Evolutionary conservation across 1,140 invertebrate genomes (phyloP), one percentile per base, ranked within the genome.

Genomic region (Aphelinus atriplicis): DNA sequence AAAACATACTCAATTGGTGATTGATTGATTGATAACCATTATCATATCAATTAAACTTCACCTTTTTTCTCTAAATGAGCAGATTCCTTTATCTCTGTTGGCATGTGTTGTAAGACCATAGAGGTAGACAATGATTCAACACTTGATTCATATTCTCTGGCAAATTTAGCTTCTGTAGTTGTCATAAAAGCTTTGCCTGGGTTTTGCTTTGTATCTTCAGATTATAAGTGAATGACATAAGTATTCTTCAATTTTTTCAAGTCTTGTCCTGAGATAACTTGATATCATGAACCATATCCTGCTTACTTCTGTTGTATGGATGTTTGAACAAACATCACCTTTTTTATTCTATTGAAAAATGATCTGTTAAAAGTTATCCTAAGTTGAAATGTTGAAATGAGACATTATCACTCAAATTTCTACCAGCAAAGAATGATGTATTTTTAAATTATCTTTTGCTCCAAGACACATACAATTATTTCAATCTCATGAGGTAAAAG

Each of bases 301-400:
- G 82, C 95, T 91, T 78, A 93, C 88, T 87, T 97, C 96, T 91
- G 97, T 92, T 85, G 93, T 92, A 82, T 96, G 94, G 71, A 96
- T 90, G 55, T 91, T 90, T 53, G 93, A 88, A 77, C 93, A 90
- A 61, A 96, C 90, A 88, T 96, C 94, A 42, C 89, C 92, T 84
- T 92, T 94, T 91, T 89, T 50, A 94, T 83, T 79, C 90, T 91
- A 75, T 53, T 45, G 45, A 56, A 51, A 4, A 55, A 73, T 91
- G 57, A 69, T 51, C 42, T 65, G 9, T 48, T 66, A 50, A 56
- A 4, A 63, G 3, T n/a, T 3, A 46, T 26, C 10, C 10, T 7
- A 43, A 3, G 5, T 5, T 45, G 64, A 53, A 42, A n/a, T n/a
- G 2, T 46, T n/a, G 45, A 56, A 72, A 9, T 72, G 1, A 1